Conservation (phyloP, 30 jellyfish, hydroid and myxozoan species). For the Turritopsis rubra region DNA sequence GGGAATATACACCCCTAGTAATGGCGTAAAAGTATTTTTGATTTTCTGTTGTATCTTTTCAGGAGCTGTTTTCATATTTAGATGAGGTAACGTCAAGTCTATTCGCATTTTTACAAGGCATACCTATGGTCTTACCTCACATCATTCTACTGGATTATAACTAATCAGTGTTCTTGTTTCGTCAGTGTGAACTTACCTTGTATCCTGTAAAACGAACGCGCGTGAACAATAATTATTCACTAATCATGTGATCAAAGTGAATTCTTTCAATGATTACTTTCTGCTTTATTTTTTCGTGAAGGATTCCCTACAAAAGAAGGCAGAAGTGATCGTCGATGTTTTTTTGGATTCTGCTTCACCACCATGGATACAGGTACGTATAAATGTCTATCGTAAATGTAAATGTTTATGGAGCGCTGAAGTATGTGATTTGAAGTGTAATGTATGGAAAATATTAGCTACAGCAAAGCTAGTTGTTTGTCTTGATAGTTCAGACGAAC, state of each 20-base stretch:
- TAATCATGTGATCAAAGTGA: no score
- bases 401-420: no score
- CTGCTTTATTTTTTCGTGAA: constrained; percentile 5
- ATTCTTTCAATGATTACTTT: background rate
- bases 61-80: constrained; percentile 58
- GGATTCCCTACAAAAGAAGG: constrained; percentile 63
- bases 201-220: no score
- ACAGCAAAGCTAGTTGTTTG: no score
- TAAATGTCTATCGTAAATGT: background rate
- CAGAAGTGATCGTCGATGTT: constrained; percentile 86
- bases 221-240: no score
- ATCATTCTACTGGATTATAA: background rate
- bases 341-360: constrained; percentile 85
- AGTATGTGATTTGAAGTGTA: no score
- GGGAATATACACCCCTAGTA: background rate
- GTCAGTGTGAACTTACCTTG: background rate
- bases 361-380: constrained; percentile 84
- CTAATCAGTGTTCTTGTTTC: background rate
- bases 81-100: constrained; percentile 49
- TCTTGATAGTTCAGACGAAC: no score
- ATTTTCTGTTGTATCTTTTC: constrained; percentile 4
- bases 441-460: no score
- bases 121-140: background rate
- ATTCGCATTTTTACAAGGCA: background rate
- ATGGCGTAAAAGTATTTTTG: background rate